These are phyloP conservation scores for Lottia gigantea DNA, from an alignment of 2,888 invertebrate species.

Conservation along the genomic window DNA sequence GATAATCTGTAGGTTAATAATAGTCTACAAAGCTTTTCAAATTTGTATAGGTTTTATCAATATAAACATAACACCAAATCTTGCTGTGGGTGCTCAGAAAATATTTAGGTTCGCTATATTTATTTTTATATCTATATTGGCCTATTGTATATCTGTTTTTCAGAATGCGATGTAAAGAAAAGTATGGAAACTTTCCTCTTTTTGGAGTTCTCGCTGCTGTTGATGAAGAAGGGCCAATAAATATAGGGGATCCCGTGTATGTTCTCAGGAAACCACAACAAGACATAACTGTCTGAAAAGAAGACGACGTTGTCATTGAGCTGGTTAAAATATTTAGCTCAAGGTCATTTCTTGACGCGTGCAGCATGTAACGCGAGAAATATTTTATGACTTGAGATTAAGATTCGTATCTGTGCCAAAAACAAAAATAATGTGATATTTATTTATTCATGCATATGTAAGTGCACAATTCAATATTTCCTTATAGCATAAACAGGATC, in stretches of 20 bases:
- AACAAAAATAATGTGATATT: no score
- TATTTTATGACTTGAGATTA: no score
- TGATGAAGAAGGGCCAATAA: slow-evolving; percentile 69
- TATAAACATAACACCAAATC: no score
- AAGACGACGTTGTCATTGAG: no score
- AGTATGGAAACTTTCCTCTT: slow-evolving; percentile 60
- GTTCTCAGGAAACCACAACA: slow-evolving; percentile 46
- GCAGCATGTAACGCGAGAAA: no score
- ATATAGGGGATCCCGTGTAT: slow-evolving; percentile 72
- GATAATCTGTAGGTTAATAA: neutral
- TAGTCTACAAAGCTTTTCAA: no score
- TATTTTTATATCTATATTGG: neutral
- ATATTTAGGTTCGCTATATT: neutral
- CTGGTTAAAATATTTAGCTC: no score
- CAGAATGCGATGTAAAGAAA: slow-evolving; percentile 38
- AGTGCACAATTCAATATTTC: slow-evolving; percentile 18
- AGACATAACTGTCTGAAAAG: no score
- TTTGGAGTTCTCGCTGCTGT: slow-evolving; percentile 72
- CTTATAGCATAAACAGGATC: slow-evolving; percentile 71
- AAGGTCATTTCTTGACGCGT: no score
- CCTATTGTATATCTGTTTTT: no score
- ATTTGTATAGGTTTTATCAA: no score
- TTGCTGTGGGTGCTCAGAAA: neutral
- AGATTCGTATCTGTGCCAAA: no score
- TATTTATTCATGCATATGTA: neutral